Base-by-base conservation (phyloP, 2,888 invertebrate genomes). In the Acleris holmiana region DNA sequence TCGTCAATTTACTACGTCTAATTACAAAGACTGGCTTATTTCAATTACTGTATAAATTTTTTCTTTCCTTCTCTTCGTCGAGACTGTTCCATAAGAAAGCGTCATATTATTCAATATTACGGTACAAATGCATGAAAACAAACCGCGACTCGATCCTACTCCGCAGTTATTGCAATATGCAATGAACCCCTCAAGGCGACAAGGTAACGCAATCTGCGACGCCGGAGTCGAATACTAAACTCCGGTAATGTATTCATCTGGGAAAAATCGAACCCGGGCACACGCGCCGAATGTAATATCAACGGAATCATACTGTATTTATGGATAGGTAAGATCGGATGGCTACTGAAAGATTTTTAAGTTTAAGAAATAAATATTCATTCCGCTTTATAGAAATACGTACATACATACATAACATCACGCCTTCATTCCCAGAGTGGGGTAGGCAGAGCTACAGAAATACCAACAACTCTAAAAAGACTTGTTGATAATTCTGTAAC, bases 171-270 rank as follows among this genome's bases (percentile, higher is more conserved):
- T 84, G 84, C 85, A 85, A 80, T 83, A 86, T 89, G 84, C 89
- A 84, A 76, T 76, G 75, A 76, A 76, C 76, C 75, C 76, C 79
- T 77, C 76, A 70, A 83, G 76, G 79, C 84, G 83, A 90, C 89
- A 87, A 87, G 89, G 86, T 84, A 88, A 86, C 81, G 85, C 86
- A 85, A 89, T 89, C 85, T 81, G 73, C 70, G 73, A 66, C 41
- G 65, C 73, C 71, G 65, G 71, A 69, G 50, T 59, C 70, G 90
- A 88, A 91, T 90, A 91, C 80, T 83, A 88, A 91, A 69, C 73
- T 70, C 60, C 55, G 63, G 44, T 88, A 85, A 86, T 85, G 77
- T 85, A 88, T 88, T 88, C 85, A 80, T 82, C 79, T 73, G 74
- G 80, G 85, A 82, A 87, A 89, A 89, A 86, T 81, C 79, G 76